Evolutionary conservation across 2,113 vertebrate genomes (phyloP), one percentile per base, ranked within the genome.

Genomic region (Seriola aureovittata): DNA sequence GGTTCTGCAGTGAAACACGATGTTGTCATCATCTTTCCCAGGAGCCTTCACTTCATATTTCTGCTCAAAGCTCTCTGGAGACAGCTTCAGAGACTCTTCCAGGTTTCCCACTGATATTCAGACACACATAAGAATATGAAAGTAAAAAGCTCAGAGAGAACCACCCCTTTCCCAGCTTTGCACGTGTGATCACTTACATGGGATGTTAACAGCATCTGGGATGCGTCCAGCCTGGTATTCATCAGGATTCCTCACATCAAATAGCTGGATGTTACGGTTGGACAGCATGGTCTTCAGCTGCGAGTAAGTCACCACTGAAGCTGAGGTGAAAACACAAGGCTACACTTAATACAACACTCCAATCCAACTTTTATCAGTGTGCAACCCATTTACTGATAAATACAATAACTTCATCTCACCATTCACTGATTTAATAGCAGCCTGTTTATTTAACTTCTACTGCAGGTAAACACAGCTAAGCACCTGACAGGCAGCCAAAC

Each of bases 1-100:
- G 25, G 83, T 89, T 63, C 80, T 94, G 86, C 96, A 96, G 46
- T 96, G 93, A 85, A 97, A 96, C 75, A 96, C 82, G 0, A 96
- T 91, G 67, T 96, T 93, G 79, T 92, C 55, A 0, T 95, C 95
- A 0, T 93, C 82, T 83, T 89, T 92, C 59, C 8, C 71, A 0
- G 96, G 96, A 68, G 94, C 89, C 62, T 88, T 89, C 0, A 94
- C 92, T 0, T 87, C 67, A 84, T 93, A 96, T 11, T 48, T 82
- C 79, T 84, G 82, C 87, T 92, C 64, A 82, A 97, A 97, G 8
- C 52, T 66, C 38, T 92, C 82, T 3, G 95, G 91, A 6, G 92
- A 81, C 82, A 96, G 93, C 72, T 93, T 91, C 66, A 97, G 90
- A 25, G 95, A 95, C 19, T 91, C 89, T 74, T 96, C 96, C 74